These are phyloP conservation scores for Ammodytes marinus DNA, from an alignment of 2,113 vertebrate species.

Conservation along the genomic window DNA sequence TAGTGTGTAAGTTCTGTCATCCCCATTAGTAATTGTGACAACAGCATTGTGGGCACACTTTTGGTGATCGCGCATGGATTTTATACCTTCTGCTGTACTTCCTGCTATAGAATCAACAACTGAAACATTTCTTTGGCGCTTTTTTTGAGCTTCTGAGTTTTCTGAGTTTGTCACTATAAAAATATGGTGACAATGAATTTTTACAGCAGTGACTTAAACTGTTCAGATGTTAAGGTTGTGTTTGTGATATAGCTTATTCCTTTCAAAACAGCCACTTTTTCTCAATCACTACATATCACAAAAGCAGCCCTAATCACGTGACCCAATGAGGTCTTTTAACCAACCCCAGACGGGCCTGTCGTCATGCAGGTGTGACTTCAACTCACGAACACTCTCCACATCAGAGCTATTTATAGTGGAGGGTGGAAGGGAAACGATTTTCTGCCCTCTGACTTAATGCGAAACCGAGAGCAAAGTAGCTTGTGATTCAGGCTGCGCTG, in stretches of 20 bases:
- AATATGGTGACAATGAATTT: not conserved
- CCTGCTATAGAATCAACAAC: too few species aligned
- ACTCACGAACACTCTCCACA: constrained; percentile 21
- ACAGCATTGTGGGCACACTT: too few species aligned
- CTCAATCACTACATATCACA: not conserved
- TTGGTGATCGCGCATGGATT: too few species aligned
- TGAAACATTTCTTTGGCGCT: too few species aligned
- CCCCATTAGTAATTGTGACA: too few species aligned
- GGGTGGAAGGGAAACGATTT: constrained; percentile 46
- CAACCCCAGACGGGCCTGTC: not conserved
- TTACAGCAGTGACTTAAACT: not conserved
- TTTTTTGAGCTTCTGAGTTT: too few species aligned
- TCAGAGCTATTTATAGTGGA: constrained; percentile 44
- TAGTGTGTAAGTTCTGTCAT: too few species aligned
- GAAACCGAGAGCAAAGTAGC: constrained; percentile 48
- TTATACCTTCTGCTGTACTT: too few species aligned
- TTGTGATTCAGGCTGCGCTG: constrained; percentile 13
- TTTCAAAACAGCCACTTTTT: not conserved
- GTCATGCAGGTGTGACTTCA: constrained; percentile 51
- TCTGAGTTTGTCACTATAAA: too few species aligned
- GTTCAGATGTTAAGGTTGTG: not conserved
- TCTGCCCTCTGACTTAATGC: constrained; percentile 21
- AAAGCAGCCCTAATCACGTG: not conserved
- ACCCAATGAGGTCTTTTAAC: not conserved
- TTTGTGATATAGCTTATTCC: not conserved